phyloP scores from a whole-genome alignment of 2,888 invertebrate species.

The Yponomeuta plumbellus region DNA sequence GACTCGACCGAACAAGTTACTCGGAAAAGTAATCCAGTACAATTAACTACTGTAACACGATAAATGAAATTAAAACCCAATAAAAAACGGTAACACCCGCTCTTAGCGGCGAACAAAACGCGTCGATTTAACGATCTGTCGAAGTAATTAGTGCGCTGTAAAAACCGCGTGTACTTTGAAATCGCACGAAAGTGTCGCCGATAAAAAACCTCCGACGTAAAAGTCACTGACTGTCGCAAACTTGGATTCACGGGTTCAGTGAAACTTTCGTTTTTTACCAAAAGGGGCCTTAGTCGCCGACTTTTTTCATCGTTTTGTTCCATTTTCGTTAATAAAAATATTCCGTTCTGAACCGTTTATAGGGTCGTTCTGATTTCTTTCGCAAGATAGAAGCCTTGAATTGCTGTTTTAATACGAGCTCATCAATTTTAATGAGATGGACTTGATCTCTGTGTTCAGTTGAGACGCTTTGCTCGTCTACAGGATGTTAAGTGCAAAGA shows the following conservation, averaged over 20 bases:
- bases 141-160: conserved; percentile 12
- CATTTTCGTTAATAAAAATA: conserved; percentile 9
- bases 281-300: conserved; percentile 10
- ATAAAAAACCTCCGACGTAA: conserved; percentile 9
- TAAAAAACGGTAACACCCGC: conserved; percentile 12
- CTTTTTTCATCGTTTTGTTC: conserved; percentile 13
- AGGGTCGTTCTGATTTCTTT: conserved; percentile 32
- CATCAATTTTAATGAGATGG: conserved; percentile 48
- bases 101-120: conserved; percentile 9
- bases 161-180: conserved; percentile 10
- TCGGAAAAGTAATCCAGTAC: not conserved
- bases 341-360: conserved; percentile 14
- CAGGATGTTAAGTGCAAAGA: no score
- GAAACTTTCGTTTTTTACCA: conserved; percentile 16
- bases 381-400: conserved; percentile 36
- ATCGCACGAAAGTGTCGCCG: conserved; percentile 14
- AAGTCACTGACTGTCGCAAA: conserved; percentile 12
- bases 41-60: conserved; percentile 5
- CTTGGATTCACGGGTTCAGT: conserved; percentile 16
- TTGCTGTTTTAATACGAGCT: conserved; percentile 38
- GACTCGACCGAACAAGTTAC: not conserved
- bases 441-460: conserved; percentile 17
- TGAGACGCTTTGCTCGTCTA: conserved; percentile 2
- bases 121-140: conserved; percentile 15
- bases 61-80: conserved; percentile 9